Base-by-base conservation (phyloP, 2,797 vertebrate species). In the Aplochiton taeniatus region DNA sequence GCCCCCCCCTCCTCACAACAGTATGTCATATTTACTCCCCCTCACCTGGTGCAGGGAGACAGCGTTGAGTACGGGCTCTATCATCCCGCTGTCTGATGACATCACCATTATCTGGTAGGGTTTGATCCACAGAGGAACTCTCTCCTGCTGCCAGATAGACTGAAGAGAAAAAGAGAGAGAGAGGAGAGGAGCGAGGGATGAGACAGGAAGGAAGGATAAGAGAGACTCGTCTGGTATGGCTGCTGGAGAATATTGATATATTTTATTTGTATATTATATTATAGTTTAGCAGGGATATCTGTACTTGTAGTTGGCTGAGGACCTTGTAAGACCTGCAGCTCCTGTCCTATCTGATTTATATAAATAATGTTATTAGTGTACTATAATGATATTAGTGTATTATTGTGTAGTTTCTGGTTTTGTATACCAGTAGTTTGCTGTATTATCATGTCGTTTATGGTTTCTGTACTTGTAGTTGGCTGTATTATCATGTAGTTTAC, bases 81-180 rank as follows among this genome's bases (percentile, higher is more conserved):
- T 96, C 94, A 96, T 95, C 50, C 94, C 94, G 1, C 94, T 95
- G 89, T 96, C 94, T 0, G 94, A 94, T 0, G 94, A 96, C 81
- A 95, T 95, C 80, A 96, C 94, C 55, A 96, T 87, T 83, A 96
- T 96, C 80, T 96, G 94, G 80, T 96, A 96, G 9, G 94, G 94
- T 74, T 94, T 93, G 80, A 96, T 94, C 94, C 94, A 96, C 11
- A 96, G 88, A 0, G 94, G 94, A 0, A 96, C 94, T 0, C 93
- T 91, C 53, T 95, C 94, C 73, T 93, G 92, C 54, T 94, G 93
- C 94, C 94, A 95, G 73, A 95, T 94, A 43, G 88, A 82, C 94
- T 95, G 86, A 0, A 45, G 55, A 11, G 14, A 66, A 11, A 31
- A n/a, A 14, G 16, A 49, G 5, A 10, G 4, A 16, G 31, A 16